These are phyloP conservation scores for Dolichallabes microphthalmus DNA, from an alignment of 2,113 vertebrate genomes.

Conservation along the genomic window DNA sequence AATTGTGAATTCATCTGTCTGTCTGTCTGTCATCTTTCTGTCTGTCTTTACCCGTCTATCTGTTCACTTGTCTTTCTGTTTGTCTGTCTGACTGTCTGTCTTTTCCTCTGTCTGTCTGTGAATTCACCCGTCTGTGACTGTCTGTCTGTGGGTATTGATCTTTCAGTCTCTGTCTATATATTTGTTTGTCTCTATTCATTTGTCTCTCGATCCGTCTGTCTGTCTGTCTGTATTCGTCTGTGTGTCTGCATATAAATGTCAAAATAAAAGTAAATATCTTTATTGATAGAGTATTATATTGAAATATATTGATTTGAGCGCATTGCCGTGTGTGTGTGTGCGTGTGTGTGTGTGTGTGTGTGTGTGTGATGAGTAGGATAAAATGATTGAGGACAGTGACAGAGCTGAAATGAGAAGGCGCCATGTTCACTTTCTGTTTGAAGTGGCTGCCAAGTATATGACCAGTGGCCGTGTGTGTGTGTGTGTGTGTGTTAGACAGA, in stretches of 20 bases:
- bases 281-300: neutral
- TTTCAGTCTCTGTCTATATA: too few species aligned
- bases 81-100: neutral
- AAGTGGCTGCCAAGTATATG: constrained; percentile 1
- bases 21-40: neutral
- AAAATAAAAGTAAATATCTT: neutral
- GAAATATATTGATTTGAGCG: too few species aligned
- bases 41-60: neutral
- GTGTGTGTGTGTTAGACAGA: neutral
- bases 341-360: neutral
- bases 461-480: neutral
- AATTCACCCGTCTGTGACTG: neutral
- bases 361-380: neutral
- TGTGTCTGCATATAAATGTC: neutral
- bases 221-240: neutral
- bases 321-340: neutral
- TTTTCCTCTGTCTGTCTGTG: neutral
- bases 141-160: too few species aligned
- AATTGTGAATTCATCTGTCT: neutral
- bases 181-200: too few species aligned
- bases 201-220: neutral
- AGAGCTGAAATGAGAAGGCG: neutral
- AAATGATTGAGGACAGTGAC: constrained; percentile 10
- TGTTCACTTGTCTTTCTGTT: neutral
- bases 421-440: neutral